phyloP scores from a whole-genome alignment of 2,113 vertebrate species.

The Nothoprocta perdicaria region DNA sequence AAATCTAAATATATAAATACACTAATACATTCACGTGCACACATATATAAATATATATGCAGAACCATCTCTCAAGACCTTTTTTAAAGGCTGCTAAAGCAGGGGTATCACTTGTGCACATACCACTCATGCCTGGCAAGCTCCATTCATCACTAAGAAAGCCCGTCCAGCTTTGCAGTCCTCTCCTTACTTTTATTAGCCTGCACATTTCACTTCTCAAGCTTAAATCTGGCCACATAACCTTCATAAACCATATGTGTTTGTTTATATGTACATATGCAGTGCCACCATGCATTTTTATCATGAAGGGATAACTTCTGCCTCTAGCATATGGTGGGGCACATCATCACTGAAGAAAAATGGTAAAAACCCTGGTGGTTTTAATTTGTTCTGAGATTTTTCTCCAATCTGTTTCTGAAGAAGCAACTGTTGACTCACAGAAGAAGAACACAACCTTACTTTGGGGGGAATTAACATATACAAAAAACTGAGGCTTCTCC shows the following conservation, averaged over 20 bases:
- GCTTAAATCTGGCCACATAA: too few species aligned
- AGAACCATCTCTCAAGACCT: neutral
- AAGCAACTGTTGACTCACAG: neutral
- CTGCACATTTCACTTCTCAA: neutral
- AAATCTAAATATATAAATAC: neutral
- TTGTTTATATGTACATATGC: fast-evolving
- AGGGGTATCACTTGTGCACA: too few species aligned
- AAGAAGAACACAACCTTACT: neutral
- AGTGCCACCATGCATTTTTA: neutral
- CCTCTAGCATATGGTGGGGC: neutral
- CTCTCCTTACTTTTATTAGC: neutral
- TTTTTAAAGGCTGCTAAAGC: neutral
- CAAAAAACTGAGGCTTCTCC: neutral
- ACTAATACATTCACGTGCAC: neutral
- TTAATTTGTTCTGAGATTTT: fast-evolving
- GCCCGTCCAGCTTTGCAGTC: neutral
- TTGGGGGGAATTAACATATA: neutral
- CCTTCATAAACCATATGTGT: neutral
- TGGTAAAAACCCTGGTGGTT: neutral
- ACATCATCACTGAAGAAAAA: neutral
- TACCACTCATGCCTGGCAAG: neutral
- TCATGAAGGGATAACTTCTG: neutral
- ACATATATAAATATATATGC: too few species aligned
- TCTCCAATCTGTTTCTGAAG: neutral
- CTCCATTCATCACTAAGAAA: neutral